Evolutionary conservation across 2,888 invertebrate genomes (phyloP).

Genomic region (Dryococelus australis): DNA sequence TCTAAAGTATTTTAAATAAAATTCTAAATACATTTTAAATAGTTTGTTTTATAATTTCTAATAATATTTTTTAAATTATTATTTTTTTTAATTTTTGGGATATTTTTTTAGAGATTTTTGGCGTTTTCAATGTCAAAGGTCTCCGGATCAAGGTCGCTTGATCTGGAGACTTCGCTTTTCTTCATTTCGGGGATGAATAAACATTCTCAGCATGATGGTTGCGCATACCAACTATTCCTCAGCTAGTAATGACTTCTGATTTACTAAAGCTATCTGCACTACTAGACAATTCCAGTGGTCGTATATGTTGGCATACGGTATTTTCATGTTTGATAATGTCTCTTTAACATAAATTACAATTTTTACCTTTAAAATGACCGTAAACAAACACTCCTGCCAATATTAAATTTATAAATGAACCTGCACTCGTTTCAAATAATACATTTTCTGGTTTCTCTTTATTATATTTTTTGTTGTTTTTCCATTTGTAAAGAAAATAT

Average conservation of each 20-base stretch:
- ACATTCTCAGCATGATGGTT: neutral
- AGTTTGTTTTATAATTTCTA: too few relatives aligned
- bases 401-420: neutral
- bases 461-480: neutral
- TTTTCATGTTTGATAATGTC: neutral
- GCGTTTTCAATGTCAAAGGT: too few relatives aligned
- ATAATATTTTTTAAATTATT: too few relatives aligned
- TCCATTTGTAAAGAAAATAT: neutral
- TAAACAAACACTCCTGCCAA: neutral
- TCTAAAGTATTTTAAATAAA: too few relatives aligned
- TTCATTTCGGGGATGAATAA: neutral
- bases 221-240: neutral
- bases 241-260: neutral
- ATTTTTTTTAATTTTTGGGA: too few relatives aligned
- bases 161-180: too few relatives aligned
- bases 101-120: too few relatives aligned
- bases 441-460: neutral
- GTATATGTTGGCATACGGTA: neutral
- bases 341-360: neutral
- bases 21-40: too few relatives aligned
- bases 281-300: neutral
- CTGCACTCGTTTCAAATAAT: neutral
- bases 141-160: too few relatives aligned
- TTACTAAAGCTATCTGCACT: neutral
- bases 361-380: neutral